phyloP scores from a whole-genome alignment of 2,797 vertebrate species.

The Leptodactylus fallax region DNA sequence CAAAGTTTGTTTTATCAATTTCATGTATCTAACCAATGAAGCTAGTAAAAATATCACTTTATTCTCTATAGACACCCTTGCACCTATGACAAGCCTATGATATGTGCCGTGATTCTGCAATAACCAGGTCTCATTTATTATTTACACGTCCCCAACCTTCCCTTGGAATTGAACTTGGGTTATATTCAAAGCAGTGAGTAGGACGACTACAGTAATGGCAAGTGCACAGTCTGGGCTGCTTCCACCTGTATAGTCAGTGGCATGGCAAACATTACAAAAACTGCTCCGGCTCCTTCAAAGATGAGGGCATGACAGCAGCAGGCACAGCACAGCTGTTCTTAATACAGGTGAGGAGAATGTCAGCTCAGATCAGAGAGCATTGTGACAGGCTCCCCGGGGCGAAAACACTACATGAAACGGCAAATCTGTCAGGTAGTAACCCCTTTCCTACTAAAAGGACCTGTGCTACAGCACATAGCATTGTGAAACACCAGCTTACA shows the following conservation, averaged over 20 bases:
- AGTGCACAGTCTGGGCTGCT: background rate
- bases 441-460: background rate
- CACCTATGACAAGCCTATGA: background rate
- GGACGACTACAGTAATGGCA: background rate
- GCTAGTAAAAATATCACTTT: background rate
- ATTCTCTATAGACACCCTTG: background rate
- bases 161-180: background rate
- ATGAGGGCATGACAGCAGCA: slow-evolving; percentile 42
- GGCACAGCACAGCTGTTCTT: slow-evolving; percentile 52
- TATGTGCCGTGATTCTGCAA: background rate
- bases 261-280: background rate
- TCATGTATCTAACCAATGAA: background rate
- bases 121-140: slow-evolving; percentile 12
- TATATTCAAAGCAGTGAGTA: background rate
- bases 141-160: background rate
- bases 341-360: slow-evolving; percentile 51
- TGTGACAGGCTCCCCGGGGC: slow-evolving; percentile 38
- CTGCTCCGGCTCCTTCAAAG: slow-evolving; percentile 7
- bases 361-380: slow-evolving; percentile 42
- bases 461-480: background rate
- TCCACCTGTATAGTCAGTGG: background rate
- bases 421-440: slow-evolving; percentile 41
- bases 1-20: background rate
- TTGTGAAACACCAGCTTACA: background rate
- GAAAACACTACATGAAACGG: slow-evolving; percentile 22